Percentiles rank a stretch among this genome's conserved stretches.
Conservation (phyloP, 2,797 vertebrate species). For the Octomys mimax region DNA sequence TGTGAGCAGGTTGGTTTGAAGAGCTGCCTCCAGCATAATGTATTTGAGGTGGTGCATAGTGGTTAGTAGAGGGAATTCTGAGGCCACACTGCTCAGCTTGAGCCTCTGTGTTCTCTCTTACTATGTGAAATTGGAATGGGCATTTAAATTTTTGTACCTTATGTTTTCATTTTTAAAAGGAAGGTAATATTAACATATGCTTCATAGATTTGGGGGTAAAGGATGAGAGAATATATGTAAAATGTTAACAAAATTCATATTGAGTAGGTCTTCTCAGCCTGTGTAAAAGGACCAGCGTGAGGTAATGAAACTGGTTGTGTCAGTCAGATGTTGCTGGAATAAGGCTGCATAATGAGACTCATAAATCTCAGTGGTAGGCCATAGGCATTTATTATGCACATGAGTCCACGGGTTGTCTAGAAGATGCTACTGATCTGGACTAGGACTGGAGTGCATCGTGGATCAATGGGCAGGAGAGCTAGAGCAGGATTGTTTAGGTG, state of each 20-base stretch:
- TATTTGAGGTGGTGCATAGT: rapidly evolving
- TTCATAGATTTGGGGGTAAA: not conserved
- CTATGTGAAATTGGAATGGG: not conserved
- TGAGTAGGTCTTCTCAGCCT: not conserved
- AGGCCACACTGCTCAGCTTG: not conserved
- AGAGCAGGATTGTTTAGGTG: too few relatives aligned
- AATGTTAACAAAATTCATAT: not conserved
- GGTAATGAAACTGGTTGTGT: not conserved
- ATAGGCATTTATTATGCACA: not conserved
- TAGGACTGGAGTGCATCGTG: not conserved
- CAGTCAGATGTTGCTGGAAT: not conserved
- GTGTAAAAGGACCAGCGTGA: not conserved
- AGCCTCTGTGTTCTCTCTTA: not conserved
- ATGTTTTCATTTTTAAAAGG: constrained; percentile 7
- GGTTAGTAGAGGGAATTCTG: not conserved
- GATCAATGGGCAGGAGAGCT: not conserved
- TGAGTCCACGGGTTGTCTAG: not conserved
- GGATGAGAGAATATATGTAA: not conserved
- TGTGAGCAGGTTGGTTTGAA: not conserved
- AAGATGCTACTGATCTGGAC: not conserved
- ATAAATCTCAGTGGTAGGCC: not conserved
- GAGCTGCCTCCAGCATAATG: not conserved
- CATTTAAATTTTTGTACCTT: not conserved
- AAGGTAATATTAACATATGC: not conserved
- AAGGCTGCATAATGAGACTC: not conserved